Evolutionary conservation across 2,113 vertebrate genomes (phyloP), one percentile per base, ranked within the genome.

Genomic region (Cynopterus brachyotis): DNA sequence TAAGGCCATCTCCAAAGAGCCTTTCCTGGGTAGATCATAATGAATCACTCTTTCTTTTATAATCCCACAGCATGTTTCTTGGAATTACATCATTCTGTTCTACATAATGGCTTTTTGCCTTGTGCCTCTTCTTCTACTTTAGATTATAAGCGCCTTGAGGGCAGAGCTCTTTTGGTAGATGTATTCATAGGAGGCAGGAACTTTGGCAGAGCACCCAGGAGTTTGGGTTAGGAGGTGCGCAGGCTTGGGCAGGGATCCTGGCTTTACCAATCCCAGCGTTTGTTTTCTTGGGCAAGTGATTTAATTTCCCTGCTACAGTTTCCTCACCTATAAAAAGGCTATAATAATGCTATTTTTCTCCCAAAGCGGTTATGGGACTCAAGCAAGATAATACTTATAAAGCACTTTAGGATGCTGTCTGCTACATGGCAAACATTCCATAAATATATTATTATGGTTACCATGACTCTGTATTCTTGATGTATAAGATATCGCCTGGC

Each of bases 11-110:
- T 79, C 81, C 91, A 73, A 85, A 96, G 90, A 79, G 67, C 72
- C 72, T 86, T 95, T 95, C 91, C 81, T 86, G 73, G 81, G 96
- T 93, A 95, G 93, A 97, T 93, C 37, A 57, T 91, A 96, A 97
- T 97, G 94, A 98, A 97, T 91, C 62, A 26, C 37, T 94, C 86
- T 96, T 93, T 85, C 91, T 72, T 94, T 67, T 91, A 82, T 42
- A 82, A 93, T 42, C 60, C 62, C 55, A 94, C 76, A 85, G 91
- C 72, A 35, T 64, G 84, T 69, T 85, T 80, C 76, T 57, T 78
- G 28, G 60, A 92, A 97, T 97, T 70, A 96, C 76, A 93, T 95
- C 96, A 97, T 73, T 96, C 80, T 85, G 70, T 82, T 92, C 70
- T 93, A 96, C 35, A 91, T 59, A 91, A 90, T 66, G 76, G 40